Conservation (phyloP, 2,113 vertebrate genomes). For the Arvicanthis niloticus region DNA sequence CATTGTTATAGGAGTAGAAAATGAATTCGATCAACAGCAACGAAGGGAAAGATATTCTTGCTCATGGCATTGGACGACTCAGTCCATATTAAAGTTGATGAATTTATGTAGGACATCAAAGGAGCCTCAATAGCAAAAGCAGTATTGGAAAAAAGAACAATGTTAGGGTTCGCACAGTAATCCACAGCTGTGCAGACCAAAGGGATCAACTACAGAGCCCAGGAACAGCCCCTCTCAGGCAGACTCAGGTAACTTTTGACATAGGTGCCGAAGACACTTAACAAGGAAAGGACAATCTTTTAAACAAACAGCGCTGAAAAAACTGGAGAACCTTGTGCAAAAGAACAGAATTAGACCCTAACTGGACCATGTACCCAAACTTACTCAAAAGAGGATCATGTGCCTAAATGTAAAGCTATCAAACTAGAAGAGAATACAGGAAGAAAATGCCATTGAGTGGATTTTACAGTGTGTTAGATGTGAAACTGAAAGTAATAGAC, state of each 20-base stretch:
- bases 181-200: background rate
- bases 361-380: background rate
- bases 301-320: background rate
- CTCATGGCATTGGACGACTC: background rate
- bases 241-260: background rate
- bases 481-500: background rate
- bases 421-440: background rate
- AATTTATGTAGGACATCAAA: background rate
- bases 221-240: background rate
- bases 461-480: background rate
- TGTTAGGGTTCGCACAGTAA: background rate
- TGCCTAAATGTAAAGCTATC: background rate
- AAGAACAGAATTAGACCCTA: background rate
- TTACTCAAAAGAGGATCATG: background rate
- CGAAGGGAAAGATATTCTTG: background rate
- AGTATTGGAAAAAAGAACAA: conserved; percentile 42
- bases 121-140: background rate
- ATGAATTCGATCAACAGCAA: background rate
- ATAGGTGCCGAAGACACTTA: background rate
- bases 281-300: background rate
- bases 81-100: background rate
- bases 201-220: background rate
- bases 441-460: background rate
- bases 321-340: background rate
- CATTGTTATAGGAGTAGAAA: background rate